phyloP scores from a whole-genome alignment of 2,888 invertebrate species.

The Campopleginae sp. region DNA sequence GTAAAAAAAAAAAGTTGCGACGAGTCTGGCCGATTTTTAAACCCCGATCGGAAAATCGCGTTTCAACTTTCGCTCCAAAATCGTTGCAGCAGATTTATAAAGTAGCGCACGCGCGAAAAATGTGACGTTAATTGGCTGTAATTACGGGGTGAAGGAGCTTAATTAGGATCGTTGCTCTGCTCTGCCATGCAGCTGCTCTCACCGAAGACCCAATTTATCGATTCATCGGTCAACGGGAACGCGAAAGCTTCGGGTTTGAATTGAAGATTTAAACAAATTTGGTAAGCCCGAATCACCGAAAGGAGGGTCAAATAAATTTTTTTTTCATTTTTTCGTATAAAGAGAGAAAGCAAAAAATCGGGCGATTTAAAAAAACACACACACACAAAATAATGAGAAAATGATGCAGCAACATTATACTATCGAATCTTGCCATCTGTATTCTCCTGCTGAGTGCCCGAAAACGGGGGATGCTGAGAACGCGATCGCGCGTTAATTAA shows the following conservation, averaged over 20 bases:
- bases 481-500: slow-evolving; percentile 79
- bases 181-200: slow-evolving; percentile 60
- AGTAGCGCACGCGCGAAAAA: slow-evolving; percentile 65
- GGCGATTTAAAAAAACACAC: slow-evolving; percentile 11
- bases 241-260: slow-evolving; percentile 6
- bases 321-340: slow-evolving; percentile 11
- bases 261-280: background rate
- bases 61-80: background rate
- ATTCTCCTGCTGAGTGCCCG: slow-evolving; percentile 68
- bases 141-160: slow-evolving; percentile 80
- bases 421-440: slow-evolving; percentile 80
- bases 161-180: slow-evolving; percentile 76
- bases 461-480: slow-evolving; percentile 64
- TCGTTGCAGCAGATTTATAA: slow-evolving; percentile 52
- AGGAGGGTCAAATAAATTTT: background rate
- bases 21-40: background rate
- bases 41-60: background rate
- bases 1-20: background rate
- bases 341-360: slow-evolving; percentile 47
- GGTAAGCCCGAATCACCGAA: background rate
- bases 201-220: slow-evolving; percentile 80
- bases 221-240: slow-evolving; percentile 69
- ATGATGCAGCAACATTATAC: slow-evolving; percentile 71
- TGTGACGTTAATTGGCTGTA: slow-evolving; percentile 81
- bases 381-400: slow-evolving; percentile 45